Base-by-base conservation (phyloP, 2,113 vertebrate genomes). In the Prionailurus viverrinus region DNA sequence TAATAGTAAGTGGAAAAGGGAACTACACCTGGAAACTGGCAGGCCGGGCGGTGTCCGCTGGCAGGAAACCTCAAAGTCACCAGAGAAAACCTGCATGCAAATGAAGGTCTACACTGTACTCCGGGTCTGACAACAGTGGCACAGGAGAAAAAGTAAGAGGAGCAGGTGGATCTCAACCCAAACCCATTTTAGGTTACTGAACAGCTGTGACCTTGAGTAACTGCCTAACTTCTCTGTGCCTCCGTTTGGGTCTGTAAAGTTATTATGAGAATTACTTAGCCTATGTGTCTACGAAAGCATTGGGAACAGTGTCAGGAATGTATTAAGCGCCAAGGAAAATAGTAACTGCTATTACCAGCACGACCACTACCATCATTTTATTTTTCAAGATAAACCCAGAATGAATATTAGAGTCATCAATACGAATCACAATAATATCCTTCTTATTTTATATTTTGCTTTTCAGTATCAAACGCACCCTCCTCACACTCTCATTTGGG, bases 171-270 rank as follows among this genome's bases (percentile, higher is more conserved):
- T 41, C 36, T 74, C 27, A 15, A 65, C 41, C 16, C 21, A 79
- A 92, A 87, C 11, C 41, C 3, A 71, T 66, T 55, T 74, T 27
- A 81, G 25, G 27, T 7, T 61, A 71, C 29, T 66, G 25, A n/a
- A 79, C 3, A 79, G 45, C 66, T 94, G 31, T 94, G 55, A 79
- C 55, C 86, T 84, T 86, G 71, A 41, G 36, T 58, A 53, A 18
- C 5, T 85, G 29, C 48, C 65, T 74, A 78, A 65, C 19, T 36
- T 68, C 68, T 55, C 80, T 71, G 89, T 51, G 33, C 53, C 66
- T 96, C 76, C 31, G 69, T 93, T 92, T 83, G 82, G 4, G 66
- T 45, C 61, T 84, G 61, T 36, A 91, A 76, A 91, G 63, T 55
- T 76, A 79, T 5, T 58, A 5, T 33, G 41, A 94, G 53, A 89